A percentile compares a stretch with the other conserved stretches of the same genome.
Evolutionary conservation across 2,888 invertebrate species (phyloP).

Genomic region (Aquatica leii): DNA sequence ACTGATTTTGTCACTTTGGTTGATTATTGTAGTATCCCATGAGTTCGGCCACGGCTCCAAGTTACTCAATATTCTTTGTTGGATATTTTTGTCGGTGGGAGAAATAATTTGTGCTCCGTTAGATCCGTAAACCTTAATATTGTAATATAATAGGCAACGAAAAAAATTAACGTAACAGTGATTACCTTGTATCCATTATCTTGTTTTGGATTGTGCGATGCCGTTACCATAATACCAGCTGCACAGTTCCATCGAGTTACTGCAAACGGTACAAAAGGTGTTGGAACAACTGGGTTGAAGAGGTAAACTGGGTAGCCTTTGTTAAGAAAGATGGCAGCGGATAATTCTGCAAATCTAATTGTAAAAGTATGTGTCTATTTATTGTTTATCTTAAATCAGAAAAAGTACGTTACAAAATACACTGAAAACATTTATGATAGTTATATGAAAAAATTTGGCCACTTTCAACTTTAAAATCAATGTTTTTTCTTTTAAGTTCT

Average conservation of each 20-base stretch:
- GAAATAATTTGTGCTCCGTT: constrained; percentile 96
- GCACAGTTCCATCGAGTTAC: constrained; percentile 77
- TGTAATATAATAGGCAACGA: neutral
- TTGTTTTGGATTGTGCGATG: constrained; percentile 95
- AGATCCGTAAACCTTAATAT: constrained; percentile 80
- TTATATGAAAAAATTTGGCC: too few relatives aligned
- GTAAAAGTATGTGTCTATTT: too few relatives aligned
- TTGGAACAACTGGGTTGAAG: constrained; percentile 83
- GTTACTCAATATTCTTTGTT: constrained; percentile 78
- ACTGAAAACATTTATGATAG: too few relatives aligned
- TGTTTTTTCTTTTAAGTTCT: too few relatives aligned
- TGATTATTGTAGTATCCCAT: constrained; percentile 77
- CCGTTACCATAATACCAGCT: constrained; percentile 98
- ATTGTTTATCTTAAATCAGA: neutral
- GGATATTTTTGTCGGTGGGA: constrained; percentile 90
- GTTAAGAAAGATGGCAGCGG: constrained; percentile 83
- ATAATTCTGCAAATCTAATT: constrained; percentile 86
- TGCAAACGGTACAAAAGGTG: constrained; percentile 92
- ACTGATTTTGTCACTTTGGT: constrained; percentile 59
- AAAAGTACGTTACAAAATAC: too few relatives aligned
- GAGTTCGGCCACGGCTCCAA: constrained; percentile 79
- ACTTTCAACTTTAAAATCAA: too few relatives aligned
- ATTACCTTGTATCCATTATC: constrained; percentile 94
- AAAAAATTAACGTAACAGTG: constrained; percentile 1
- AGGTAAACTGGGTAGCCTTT: constrained; percentile 70